Evolutionary conservation across 2,797 vertebrate genomes (phyloP).

Genomic region (Esox masquinongy): DNA sequence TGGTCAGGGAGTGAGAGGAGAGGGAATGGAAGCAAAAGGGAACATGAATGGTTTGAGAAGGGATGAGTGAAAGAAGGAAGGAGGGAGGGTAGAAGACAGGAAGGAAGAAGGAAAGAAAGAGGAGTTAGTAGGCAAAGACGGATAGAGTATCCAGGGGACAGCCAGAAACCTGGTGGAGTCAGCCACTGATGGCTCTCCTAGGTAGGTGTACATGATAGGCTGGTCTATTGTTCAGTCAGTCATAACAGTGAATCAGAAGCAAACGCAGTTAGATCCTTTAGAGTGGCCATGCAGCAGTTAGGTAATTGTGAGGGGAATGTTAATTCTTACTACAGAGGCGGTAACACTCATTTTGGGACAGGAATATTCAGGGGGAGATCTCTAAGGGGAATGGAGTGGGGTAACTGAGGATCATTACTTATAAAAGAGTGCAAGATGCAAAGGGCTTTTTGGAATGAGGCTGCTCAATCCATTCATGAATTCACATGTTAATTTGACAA

Average conservation of each 20-base stretch:
- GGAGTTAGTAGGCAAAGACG: conserved; percentile 11
- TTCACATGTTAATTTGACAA: not conserved
- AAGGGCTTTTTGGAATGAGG: not conserved
- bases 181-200: not conserved
- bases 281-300: not conserved
- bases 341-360: not conserved
- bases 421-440: not conserved
- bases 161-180: not conserved
- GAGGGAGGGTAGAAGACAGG: not conserved
- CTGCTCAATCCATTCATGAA: not conserved
- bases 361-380: not conserved
- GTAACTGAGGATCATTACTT: not conserved
- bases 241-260: not conserved
- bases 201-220: not conserved
- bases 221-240: not conserved
- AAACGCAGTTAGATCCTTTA: not conserved
- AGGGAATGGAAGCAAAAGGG: not conserved
- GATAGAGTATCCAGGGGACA: conserved; percentile 1
- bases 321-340: not conserved
- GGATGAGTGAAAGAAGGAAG: not conserved
- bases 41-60: not conserved
- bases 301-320: not conserved
- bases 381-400: not conserved
- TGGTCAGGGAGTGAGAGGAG: not conserved
- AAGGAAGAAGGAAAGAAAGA: not conserved